Base-by-base conservation (phyloP, 2,888 invertebrate species). In the Drepana falcataria region DNA sequence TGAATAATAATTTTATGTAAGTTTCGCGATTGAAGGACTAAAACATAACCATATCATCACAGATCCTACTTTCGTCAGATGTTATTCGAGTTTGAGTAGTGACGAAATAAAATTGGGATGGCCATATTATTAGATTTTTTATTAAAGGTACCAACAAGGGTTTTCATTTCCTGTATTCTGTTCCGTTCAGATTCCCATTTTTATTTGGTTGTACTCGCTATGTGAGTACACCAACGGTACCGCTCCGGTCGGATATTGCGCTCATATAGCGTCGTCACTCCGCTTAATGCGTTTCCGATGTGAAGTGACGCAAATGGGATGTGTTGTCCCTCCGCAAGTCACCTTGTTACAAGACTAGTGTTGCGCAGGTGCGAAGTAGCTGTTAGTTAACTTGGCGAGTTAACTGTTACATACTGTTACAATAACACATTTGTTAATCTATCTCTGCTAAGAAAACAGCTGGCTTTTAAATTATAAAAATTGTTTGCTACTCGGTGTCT, bases 281-380 rank as follows among this genome's bases (percentile, higher is more conserved):
- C 76, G 77, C 77, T 80, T 84, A 86, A 87, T 87, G 83, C 75
- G 83, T 87, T 89, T 89, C 90, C 90, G 83, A 88, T 86, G 86
- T 85, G 83, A 88, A 85, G 86, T 85, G 87, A 80, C 81, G 83
- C 80, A 86, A 87, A 86, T 86, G 83, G 79, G 73, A 81, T 81
- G 84, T 83, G 85, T 76, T 83, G 79, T 81, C 68, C 73, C 69
- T 68, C 65, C 54, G 63, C 67, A 66, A 63, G 60, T 66, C 65
- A 40, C 59, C 53, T 60, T 59, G 61, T 58, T 53, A 58, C 59
- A 59, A 47, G 33, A 33, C 55, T 58, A 59, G 53, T 59, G 52
- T 48, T 55, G 65, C 64, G 64, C 78, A 79, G 78, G 75, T 82
- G 79, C 65, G 59, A 68, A 72, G 21, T 21, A 21, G 21, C 66